These are phyloP conservation scores for Calliphora vomitoria DNA, from an alignment of 2,888 invertebrate species.

Conservation along the genomic window DNA sequence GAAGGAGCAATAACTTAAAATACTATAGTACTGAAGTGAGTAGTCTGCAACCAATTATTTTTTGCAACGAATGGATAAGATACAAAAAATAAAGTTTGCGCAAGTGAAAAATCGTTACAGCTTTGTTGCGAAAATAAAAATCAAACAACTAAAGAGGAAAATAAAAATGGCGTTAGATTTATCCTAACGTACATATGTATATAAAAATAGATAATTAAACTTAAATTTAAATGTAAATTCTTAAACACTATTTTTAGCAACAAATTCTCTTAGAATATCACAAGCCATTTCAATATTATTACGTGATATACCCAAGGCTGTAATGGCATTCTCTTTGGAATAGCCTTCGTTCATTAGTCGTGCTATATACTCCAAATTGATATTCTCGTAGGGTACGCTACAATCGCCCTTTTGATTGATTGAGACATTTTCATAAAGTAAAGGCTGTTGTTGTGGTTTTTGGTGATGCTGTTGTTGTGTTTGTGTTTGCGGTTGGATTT, in stretches of 20 bases:
- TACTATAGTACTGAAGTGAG: no score
- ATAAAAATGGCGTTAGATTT: neutral
- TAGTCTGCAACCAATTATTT: no score
- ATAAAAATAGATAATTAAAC: neutral
- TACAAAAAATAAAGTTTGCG: no score
- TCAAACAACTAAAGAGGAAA: no score
- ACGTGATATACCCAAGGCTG: constrained; percentile 95
- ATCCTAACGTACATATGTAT: neutral
- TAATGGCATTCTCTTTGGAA: constrained; percentile 94
- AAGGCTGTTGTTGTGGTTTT: constrained; percentile 78
- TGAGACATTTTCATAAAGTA: constrained; percentile 85
- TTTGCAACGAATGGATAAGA: no score
- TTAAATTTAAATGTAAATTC: constrained; percentile 37
- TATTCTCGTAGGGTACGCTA: constrained; percentile 92
- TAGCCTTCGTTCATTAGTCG: constrained; percentile 95
- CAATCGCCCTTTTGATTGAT: constrained; percentile 85
- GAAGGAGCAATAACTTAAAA: no score
- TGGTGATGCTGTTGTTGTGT: constrained; percentile 71
- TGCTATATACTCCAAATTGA: constrained; percentile 95
- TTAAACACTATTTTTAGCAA: constrained; percentile 86
- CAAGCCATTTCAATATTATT: constrained; percentile 98
- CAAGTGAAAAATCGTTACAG: no score
- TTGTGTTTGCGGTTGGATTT: constrained; percentile 41
- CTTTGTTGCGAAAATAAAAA: no score
- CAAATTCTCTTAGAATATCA: constrained; percentile 96